Conservation (phyloP, 92 coral and sea anemone genomes). For the Porites lobata region DNA sequence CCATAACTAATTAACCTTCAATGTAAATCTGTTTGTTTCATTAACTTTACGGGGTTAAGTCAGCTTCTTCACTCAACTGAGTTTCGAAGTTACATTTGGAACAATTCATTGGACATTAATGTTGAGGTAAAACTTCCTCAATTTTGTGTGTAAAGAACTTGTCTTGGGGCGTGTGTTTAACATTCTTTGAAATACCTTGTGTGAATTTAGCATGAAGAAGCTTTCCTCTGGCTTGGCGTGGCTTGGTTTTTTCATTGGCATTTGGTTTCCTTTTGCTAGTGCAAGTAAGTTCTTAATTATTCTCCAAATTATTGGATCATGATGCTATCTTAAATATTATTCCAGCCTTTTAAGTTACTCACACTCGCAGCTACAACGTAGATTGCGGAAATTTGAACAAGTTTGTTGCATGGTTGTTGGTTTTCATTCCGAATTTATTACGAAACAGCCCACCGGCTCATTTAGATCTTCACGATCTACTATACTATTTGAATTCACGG, state of each 20-base stretch:
- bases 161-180: neutral
- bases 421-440: no score
- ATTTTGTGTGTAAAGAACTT: neutral
- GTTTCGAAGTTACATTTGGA: neutral
- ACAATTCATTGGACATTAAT: no score
- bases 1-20: neutral
- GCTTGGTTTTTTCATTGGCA: slow-evolving; percentile 5
- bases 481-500: no score
- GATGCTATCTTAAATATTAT: neutral
- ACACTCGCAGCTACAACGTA: no score
- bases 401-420: no score
- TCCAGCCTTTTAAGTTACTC: neutral
- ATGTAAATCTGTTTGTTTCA: neutral
- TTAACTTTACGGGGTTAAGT: neutral
- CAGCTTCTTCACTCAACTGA: neutral
- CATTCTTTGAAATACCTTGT: neutral
- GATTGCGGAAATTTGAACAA: no score
- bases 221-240: neutral
- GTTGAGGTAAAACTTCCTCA: neutral
- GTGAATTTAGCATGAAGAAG: slow-evolving; percentile 13
- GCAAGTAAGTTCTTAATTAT: slow-evolving; percentile 5
- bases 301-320: neutral
- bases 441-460: no score
- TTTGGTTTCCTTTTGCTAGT: neutral
- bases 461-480: no score